Base-by-base conservation (phyloP, 2,888 invertebrate genomes). In the Drosophila stalkeri region DNA sequence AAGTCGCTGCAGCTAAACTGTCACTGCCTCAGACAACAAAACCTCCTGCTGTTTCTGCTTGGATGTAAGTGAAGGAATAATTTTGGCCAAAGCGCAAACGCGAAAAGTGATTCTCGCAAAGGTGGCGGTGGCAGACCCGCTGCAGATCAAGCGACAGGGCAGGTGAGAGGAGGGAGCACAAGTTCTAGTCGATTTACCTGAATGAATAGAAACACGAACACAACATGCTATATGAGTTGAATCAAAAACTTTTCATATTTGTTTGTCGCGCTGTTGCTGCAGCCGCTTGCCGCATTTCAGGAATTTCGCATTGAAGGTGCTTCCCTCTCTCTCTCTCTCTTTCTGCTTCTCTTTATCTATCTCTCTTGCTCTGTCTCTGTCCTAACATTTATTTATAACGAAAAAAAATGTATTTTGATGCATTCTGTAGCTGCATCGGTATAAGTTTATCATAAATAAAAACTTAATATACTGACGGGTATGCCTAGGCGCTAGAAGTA, bases 21-120 rank as follows among this genome's bases (percentile, higher is more conserved):
- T 55, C 66, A 63, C 76, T 65, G 64, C 51, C 81, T 75, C 77
- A 76, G 75, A 86, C 81, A 86, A 81, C 81, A 79, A 75, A 63
- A 81, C 84, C 85, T 86, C 86, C 81, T 82, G 74, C 70, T 64
- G 57, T 81, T 81, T 78, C 84, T 56, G 51, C 31, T 46, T 44
- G 61, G 51, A 44, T 44, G 61, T 31, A n/a, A 51, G 35, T 56
- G 67, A 56, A 51, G 47, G 57, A 65, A 57, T 51, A 11, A 31
- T 23, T 31, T 57, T 9, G 51, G 31, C 33, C 64, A 64, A 18
- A 33, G 68, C 64, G 49, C 64, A 64, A 43, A 35, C 67, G 31
- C 59, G 43, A 49, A 47, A 49, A 54, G 31, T 51, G 16, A 23
- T 23, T 31, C n/a, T n/a, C 31, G 49, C 49, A 49, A 31, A 49